Evolutionary conservation across 2,113 vertebrate species (phyloP).

Genomic region (Isichthys henryi): DNA sequence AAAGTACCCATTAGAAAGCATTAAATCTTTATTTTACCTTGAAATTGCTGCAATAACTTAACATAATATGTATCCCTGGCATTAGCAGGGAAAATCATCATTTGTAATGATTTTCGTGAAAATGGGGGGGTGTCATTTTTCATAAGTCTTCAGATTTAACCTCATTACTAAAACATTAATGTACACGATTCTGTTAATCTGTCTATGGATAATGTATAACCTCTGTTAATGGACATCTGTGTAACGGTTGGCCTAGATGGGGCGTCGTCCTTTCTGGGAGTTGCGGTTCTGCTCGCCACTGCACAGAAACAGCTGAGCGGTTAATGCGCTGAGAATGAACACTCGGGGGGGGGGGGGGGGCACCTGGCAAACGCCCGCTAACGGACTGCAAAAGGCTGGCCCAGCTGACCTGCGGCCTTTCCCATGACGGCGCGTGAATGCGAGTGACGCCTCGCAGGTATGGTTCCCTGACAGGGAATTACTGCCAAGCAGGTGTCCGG

Average conservation of each 20-base stretch:
- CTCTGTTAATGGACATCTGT: not conserved
- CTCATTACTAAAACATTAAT: conserved; percentile 19
- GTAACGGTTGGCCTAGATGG: not conserved
- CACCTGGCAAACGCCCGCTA: not conserved
- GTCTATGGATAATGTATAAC: conserved; percentile 7
- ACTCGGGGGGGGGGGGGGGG: not conserved
- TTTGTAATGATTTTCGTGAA: conserved; percentile 10
- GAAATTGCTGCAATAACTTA: conserved; percentile 10
- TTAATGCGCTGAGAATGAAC: not conserved
- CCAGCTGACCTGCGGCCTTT: not conserved
- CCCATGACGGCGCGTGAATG: not conserved
- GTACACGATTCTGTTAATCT: conserved; percentile 10
- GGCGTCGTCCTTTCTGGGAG: not conserved
- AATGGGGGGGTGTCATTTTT: conserved; percentile 2
- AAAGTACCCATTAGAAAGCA: not conserved
- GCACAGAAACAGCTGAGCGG: not conserved
- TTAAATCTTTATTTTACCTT: not conserved
- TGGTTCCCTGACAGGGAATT: not conserved
- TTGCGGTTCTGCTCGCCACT: not conserved
- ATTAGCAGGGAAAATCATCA: not conserved
- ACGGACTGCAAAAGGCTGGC: not conserved
- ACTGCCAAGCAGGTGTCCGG: not conserved
- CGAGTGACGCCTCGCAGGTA: not conserved
- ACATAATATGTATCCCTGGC: not conserved
- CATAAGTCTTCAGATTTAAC: conserved; percentile 15